A percentile compares a stretch with the other conserved stretches of the same genome.
Conservation (phyloP, 2,888 invertebrate genomes). For the Agrotis ipsilon region DNA sequence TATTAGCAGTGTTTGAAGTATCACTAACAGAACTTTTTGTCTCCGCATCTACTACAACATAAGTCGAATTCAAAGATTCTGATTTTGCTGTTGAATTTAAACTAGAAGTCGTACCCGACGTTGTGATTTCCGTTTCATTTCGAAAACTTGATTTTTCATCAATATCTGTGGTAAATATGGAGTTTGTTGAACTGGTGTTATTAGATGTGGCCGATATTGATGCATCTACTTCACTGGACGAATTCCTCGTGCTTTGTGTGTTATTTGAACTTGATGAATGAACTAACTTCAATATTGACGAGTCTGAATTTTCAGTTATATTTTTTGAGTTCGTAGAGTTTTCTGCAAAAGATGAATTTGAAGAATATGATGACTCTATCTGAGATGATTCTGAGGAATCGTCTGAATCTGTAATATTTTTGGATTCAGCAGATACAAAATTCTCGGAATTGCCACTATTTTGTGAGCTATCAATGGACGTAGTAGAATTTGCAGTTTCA, state of each 20-base stretch:
- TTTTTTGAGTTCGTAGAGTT: slow-evolving; percentile 16
- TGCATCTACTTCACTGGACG: slow-evolving; percentile 7
- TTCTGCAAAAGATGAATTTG: slow-evolving; percentile 15
- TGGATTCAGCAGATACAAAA: background rate
- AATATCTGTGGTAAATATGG: background rate
- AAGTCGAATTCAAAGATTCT: slow-evolving; percentile 20
- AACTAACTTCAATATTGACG: slow-evolving; percentile 15
- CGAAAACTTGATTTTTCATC: slow-evolving; percentile 17
- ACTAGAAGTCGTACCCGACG: slow-evolving; percentile 13
- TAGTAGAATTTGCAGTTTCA: slow-evolving; percentile 26
- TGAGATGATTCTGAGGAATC: slow-evolving; percentile 8
- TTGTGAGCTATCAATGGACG: slow-evolving; percentile 8
- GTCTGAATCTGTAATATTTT: slow-evolving; percentile 25
- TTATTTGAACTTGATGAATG: slow-evolving; percentile 29
- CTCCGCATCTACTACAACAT: slow-evolving; percentile 4
- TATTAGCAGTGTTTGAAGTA: slow-evolving; percentile 39
- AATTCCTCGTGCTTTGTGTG: slow-evolving; percentile 16
- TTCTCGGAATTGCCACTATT: slow-evolving; percentile 6
- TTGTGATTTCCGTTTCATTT: slow-evolving; percentile 38
- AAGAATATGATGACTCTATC: slow-evolving; percentile 20
- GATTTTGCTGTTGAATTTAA: slow-evolving; percentile 50
- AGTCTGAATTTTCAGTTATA: slow-evolving; percentile 1
- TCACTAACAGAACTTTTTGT: slow-evolving; percentile 19
- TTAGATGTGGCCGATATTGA: slow-evolving; percentile 19
- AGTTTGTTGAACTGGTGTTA: slow-evolving; percentile 22